Evolutionary conservation across 2,888 invertebrate genomes (phyloP).

Genomic region (Frankliniella fusca): DNA sequence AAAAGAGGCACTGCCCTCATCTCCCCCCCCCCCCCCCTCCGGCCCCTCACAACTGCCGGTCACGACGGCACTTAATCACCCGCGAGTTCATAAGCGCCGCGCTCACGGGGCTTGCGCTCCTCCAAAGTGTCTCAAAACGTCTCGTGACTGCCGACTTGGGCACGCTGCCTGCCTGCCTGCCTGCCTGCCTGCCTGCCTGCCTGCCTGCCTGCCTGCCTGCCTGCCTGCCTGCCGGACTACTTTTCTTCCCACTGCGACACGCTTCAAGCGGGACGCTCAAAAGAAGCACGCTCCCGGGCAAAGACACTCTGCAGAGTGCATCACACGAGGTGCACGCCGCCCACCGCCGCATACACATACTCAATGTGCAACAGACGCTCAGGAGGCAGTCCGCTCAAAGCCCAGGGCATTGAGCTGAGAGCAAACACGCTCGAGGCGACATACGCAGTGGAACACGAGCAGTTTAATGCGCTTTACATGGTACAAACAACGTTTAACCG

Average conservation of each 20-base stretch:
- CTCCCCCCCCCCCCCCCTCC: neutral
- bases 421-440: too few relatives aligned
- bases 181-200: neutral
- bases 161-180: neutral
- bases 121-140: slow-evolving; percentile 21
- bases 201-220: too few relatives aligned
- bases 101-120: neutral
- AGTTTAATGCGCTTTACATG: too few relatives aligned
- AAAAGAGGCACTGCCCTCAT: neutral
- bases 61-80: slow-evolving; percentile 20
- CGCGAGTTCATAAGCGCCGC: slow-evolving; percentile 24
- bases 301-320: too few relatives aligned
- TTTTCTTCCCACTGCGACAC: too few relatives aligned
- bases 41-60: neutral
- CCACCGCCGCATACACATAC: neutral
- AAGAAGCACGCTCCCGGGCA: too few relatives aligned
- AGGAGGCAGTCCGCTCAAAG: neutral
- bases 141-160: slow-evolving; percentile 21
- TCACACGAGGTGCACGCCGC: too few relatives aligned
- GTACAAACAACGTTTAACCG: too few relatives aligned
- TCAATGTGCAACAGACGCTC: neutral
- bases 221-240: too few relatives aligned
- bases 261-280: too few relatives aligned
- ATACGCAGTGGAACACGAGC: too few relatives aligned
- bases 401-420: too few relatives aligned